phyloP scores from a whole-genome alignment of 2,797 vertebrate species.

The Myotis myotis region DNA sequence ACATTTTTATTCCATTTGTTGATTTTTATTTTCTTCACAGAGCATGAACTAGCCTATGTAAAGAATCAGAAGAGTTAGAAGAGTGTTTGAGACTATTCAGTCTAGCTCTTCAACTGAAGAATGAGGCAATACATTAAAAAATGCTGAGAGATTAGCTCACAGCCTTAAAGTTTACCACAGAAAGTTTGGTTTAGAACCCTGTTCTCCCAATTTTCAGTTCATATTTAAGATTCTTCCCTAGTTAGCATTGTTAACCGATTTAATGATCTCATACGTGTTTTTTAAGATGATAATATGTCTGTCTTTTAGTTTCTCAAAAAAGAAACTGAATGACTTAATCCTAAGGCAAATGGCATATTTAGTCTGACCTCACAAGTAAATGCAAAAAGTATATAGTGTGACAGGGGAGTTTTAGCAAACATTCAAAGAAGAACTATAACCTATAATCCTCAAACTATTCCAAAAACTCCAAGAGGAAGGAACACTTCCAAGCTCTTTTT shows the following conservation, averaged over 20 bases:
- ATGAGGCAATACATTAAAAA: neutral
- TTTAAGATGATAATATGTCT: neutral
- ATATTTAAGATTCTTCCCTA: neutral
- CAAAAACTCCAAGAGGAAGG: no score
- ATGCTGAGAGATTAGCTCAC: neutral
- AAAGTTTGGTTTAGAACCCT: neutral
- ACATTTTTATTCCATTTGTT: neutral
- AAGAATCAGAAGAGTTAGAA: neutral
- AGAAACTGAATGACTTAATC: neutral
- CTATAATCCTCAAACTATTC: no score
- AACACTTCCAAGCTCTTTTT: no score
- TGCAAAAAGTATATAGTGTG: neutral
- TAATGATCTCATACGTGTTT: neutral
- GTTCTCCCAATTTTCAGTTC: neutral
- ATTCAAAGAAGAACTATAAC: no score
- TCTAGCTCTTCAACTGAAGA: neutral
- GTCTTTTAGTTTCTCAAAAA: constrained; percentile 11
- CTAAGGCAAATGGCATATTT: neutral
- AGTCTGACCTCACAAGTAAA: neutral
- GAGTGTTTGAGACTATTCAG: neutral
- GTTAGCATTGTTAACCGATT: neutral
- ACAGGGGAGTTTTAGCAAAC: no score
- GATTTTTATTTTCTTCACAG: neutral
- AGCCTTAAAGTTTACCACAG: neutral
- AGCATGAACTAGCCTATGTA: neutral